These are phyloP conservation scores for Protobothrops mucrosquamatus DNA, from an alignment of 2,113 vertebrate genomes.

Conservation along the genomic window DNA sequence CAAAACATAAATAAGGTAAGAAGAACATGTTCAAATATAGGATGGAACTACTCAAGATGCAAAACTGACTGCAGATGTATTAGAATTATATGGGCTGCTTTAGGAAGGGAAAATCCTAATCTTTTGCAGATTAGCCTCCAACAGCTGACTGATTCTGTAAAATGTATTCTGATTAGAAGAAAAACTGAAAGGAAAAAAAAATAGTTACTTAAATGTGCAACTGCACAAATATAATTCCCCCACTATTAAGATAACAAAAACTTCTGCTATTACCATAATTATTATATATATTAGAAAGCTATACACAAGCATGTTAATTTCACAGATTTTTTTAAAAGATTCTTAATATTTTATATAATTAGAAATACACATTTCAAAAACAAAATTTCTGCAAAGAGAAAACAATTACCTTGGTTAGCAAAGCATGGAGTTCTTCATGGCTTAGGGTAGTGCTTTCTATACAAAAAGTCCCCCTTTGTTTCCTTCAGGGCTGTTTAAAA, in stretches of 20 bases:
- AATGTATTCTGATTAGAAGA: slow-evolving; percentile 75
- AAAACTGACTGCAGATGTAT: slow-evolving; percentile 72
- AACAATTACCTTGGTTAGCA: slow-evolving; percentile 95
- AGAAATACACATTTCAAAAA: slow-evolving; percentile 99
- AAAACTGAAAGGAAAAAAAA: slow-evolving; percentile 70
- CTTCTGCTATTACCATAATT: slow-evolving; percentile 89
- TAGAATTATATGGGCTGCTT: slow-evolving; percentile 72
- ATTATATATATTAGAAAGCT: slow-evolving; percentile 99
- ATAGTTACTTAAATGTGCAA: slow-evolving; percentile 84
- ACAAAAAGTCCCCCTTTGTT: slow-evolving; percentile 82
- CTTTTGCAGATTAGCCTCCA: slow-evolving; percentile 73
- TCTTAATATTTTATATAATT: slow-evolving; percentile 99
- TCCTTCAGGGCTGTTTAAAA: slow-evolving; percentile 86
- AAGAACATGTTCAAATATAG: slow-evolving; percentile 72
- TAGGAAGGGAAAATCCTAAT: slow-evolving; percentile 65
- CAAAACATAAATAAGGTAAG: slow-evolving; percentile 67
- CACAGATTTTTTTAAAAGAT: slow-evolving; percentile 99
- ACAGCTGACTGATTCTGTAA: slow-evolving; percentile 72
- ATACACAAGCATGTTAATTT: slow-evolving; percentile 99
- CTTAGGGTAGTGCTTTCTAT: slow-evolving; percentile 86
- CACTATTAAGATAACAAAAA: slow-evolving; percentile 92
- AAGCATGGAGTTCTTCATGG: slow-evolving; percentile 97
- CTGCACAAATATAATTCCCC: slow-evolving; percentile 90
- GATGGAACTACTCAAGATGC: slow-evolving; percentile 76
- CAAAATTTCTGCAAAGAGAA: slow-evolving; percentile 99